A percentile compares a stretch with the other conserved stretches of the same genome.
Conservation (phyloP, 2,113 vertebrate genomes). For the Anoura caudifer region DNA sequence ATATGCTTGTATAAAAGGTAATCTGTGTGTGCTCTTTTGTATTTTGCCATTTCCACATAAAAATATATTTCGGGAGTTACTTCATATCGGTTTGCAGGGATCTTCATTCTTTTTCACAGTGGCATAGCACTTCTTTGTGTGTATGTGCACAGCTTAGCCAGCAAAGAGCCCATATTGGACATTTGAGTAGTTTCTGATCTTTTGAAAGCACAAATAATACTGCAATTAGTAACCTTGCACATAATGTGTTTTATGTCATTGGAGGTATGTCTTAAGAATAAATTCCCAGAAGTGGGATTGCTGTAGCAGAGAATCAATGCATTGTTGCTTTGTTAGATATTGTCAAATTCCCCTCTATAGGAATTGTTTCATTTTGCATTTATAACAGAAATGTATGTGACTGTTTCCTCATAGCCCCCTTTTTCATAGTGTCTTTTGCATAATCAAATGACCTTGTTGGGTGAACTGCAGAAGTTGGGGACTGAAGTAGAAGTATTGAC, state of each 20-base stretch:
- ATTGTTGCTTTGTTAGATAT: neutral
- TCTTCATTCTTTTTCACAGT: neutral
- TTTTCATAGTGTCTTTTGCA: constrained; percentile 25
- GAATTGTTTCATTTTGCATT: neutral
- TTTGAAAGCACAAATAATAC: neutral
- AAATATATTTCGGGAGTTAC: neutral
- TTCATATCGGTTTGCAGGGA: neutral
- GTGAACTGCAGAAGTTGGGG: constrained; percentile 87
- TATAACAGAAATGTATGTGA: neutral
- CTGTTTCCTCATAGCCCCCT: neutral
- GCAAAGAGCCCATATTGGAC: neutral
- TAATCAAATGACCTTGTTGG: constrained; percentile 93
- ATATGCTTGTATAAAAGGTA: neutral
- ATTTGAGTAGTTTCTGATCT: neutral
- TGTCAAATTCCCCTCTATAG: neutral
- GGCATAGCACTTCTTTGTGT: neutral
- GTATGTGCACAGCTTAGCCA: neutral
- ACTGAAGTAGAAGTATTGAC: constrained; percentile 84
- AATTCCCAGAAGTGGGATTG: too few relatives aligned
- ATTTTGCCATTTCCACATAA: neutral
- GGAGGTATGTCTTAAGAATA: neutral
- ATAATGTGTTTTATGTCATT: neutral
- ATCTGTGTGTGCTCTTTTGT: neutral
- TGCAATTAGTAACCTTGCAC: neutral
- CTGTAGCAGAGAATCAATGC: neutral